Conservation (phyloP, 2,888 invertebrate genomes). For the Bellardia pandia region DNA sequence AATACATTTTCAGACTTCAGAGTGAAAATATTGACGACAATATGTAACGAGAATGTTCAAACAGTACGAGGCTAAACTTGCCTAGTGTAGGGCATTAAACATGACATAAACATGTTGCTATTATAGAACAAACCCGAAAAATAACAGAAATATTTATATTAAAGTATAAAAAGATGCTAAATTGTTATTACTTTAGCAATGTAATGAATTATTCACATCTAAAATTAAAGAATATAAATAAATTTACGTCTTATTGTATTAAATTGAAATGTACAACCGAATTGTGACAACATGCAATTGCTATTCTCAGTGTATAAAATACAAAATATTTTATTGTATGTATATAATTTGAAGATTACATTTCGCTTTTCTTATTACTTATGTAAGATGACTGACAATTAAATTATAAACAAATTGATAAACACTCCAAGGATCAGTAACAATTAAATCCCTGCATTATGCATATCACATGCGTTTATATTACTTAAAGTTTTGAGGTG, state of each 20-base stretch:
- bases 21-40: no score
- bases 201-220: neutral
- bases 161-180: constrained; percentile 35
- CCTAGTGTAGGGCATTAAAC: neutral
- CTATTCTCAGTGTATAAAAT: constrained; percentile 37
- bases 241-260: constrained; percentile 67
- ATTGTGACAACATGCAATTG: constrained; percentile 78
- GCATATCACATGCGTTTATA: no score
- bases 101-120: constrained; percentile 1
- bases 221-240: constrained; percentile 10
- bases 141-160: neutral
- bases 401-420: neutral
- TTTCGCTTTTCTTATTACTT: neutral
- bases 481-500: no score
- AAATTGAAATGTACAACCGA: constrained; percentile 83
- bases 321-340: constrained; percentile 30
- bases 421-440: no score
- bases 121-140: constrained; percentile 10
- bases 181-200: constrained; percentile 22
- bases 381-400: neutral
- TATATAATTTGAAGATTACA: constrained; percentile 12
- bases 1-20: no score
- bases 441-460: no score
- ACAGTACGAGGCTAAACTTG: neutral
- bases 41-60: no score